These are phyloP conservation scores for Brachyalestes nurse DNA, from an alignment of 2,797 vertebrate genomes.

Conservation along the genomic window DNA sequence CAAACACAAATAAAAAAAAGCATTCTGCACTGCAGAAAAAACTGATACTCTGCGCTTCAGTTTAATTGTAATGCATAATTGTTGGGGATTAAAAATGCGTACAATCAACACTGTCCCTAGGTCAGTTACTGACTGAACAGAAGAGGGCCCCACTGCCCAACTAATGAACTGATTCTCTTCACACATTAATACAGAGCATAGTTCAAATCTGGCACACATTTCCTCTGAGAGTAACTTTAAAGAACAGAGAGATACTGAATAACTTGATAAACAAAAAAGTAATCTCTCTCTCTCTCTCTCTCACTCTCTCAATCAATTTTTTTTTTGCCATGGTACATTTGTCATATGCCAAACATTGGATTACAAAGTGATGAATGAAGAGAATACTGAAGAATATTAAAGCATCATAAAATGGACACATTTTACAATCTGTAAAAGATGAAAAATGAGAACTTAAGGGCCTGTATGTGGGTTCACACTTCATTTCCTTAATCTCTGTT, in stretches of 20 bases:
- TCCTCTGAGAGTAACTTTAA: neutral
- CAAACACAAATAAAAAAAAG: neutral
- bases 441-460: too few relatives aligned
- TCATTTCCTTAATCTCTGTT: too few relatives aligned
- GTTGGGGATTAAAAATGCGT: neutral
- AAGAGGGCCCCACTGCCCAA: constrained; percentile 51
- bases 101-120: neutral
- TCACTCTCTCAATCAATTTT: neutral
- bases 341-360: neutral
- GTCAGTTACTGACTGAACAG: constrained; percentile 35
- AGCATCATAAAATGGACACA: too few relatives aligned
- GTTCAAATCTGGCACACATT: constrained; percentile 34
- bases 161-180: constrained; percentile 7
- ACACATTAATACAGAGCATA: neutral
- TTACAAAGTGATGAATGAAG: neutral
- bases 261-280: neutral
- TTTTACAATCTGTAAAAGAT: too few relatives aligned
- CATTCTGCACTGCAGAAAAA: neutral
- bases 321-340: neutral
- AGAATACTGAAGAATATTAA: too few relatives aligned
- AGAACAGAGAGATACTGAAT: neutral
- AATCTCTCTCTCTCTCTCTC: neutral
- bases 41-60: neutral
- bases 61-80: neutral
- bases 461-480: too few relatives aligned